Conservation (phyloP, 2,113 vertebrate genomes). For the Ivindomyrus marchei region DNA sequence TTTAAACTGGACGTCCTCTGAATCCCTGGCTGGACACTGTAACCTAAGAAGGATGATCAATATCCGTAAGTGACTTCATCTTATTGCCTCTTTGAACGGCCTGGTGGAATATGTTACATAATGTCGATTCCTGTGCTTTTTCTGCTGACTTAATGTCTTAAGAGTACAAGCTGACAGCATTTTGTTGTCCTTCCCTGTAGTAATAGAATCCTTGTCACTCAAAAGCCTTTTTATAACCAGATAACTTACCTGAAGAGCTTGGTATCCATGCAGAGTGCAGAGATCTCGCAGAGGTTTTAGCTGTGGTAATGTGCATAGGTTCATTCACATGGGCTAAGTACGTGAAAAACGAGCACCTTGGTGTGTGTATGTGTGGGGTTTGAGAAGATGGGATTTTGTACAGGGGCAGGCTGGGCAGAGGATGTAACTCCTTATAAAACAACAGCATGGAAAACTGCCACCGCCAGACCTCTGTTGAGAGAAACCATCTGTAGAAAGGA, state of each 20-base stretch:
- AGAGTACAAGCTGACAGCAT: background rate
- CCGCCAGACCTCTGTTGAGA: background rate
- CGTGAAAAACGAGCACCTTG: background rate
- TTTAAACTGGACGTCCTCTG: background rate
- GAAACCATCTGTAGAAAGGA: background rate
- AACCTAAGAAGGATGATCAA: constrained; percentile 31
- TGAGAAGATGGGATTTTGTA: background rate
- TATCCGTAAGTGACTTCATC: constrained; percentile 33
- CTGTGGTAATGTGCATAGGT: background rate
- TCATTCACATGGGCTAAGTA: background rate
- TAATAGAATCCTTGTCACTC: background rate
- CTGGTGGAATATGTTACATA: background rate
- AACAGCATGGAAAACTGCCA: background rate
- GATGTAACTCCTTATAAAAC: background rate
- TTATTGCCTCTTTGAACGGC: background rate
- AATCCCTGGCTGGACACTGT: background rate
- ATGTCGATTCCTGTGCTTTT: background rate
- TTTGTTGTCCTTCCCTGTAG: background rate
- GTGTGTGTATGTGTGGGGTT: background rate
- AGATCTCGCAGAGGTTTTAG: background rate
- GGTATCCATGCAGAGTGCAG: background rate
- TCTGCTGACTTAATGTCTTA: background rate
- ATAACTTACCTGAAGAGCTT: background rate
- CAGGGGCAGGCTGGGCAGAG: background rate
- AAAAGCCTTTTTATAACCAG: background rate